A percentile compares a stretch with the other conserved stretches of the same genome.
These are phyloP conservation scores for Drosophila putrida DNA, from an alignment of 2,888 invertebrate species.

Conservation along the genomic window DNA sequence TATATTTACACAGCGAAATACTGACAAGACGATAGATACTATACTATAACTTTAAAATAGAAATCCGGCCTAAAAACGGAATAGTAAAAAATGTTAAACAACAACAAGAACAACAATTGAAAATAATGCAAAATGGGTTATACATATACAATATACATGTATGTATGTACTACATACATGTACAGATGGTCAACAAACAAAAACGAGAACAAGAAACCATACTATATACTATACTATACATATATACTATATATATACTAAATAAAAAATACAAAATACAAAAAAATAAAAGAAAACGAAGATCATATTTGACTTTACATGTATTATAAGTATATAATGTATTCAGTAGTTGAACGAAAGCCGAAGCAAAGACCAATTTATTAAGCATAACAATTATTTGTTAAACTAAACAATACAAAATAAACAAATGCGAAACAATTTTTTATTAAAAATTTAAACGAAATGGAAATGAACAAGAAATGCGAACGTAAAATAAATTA, in stretches of 20 bases:
- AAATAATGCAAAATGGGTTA: constrained; percentile 31
- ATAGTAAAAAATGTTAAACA: constrained; percentile 29
- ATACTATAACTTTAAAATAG: constrained; percentile 27
- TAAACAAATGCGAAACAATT: constrained; percentile 61
- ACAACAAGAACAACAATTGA: constrained; percentile 14
- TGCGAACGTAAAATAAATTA: constrained; percentile 29
- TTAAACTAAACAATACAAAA: constrained; percentile 67
- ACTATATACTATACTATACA: constrained; percentile 10
- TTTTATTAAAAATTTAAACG: constrained; percentile 57
- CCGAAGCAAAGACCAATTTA: constrained; percentile 81
- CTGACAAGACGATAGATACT: constrained; percentile 24
- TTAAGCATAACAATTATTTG: constrained; percentile 70
- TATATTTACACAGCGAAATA: constrained; percentile 58
- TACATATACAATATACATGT: constrained; percentile 40
- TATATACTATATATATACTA: constrained; percentile 8
- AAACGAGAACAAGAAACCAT: constrained; percentile 11
- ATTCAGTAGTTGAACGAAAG: constrained; percentile 75
- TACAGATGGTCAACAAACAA: constrained; percentile 50
- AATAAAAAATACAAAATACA: constrained; percentile 24
- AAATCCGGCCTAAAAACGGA: constrained; percentile 32
- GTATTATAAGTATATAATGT: constrained; percentile 70
- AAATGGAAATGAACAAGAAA: constrained; percentile 29
- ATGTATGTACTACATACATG: constrained; percentile 10
- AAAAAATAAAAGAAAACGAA: constrained; percentile 35
- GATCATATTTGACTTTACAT: constrained; percentile 78